Percentiles rank a stretch among this genome's conserved stretches.
Conservation (phyloP, 2,797 vertebrate genomes). For the Gastrophryne carolinensis region DNA sequence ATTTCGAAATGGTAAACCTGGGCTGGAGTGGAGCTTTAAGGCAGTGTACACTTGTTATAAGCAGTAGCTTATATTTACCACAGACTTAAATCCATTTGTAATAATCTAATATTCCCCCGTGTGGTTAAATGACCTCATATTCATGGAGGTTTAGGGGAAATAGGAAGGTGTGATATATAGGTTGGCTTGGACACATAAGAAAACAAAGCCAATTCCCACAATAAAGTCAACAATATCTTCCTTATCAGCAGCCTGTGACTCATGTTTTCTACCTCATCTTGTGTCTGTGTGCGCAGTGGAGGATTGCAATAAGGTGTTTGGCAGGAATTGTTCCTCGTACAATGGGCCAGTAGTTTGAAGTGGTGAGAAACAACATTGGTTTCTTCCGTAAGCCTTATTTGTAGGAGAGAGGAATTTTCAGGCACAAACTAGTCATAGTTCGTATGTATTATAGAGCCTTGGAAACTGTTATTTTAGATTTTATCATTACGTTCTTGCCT, state of each 20-base stretch:
- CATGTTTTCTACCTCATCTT: slow-evolving; percentile 6
- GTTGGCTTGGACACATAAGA: neutral
- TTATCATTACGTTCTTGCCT: too few species aligned
- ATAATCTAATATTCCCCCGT: too few species aligned
- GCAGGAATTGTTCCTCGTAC: slow-evolving; percentile 27
- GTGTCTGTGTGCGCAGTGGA: neutral
- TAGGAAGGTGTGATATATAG: slow-evolving; percentile 20
- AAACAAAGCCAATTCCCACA: slow-evolving; percentile 41
- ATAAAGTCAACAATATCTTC: slow-evolving; percentile 28
- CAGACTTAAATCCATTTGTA: too few species aligned
- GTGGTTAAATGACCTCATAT: neutral
- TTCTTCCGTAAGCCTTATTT: neutral
- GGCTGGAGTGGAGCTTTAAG: too few species aligned
- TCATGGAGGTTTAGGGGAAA: neutral
- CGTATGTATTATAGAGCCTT: neutral
- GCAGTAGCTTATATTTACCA: too few species aligned
- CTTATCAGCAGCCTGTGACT: slow-evolving; percentile 17
- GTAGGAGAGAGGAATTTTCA: neutral
- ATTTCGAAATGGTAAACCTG: too few species aligned
- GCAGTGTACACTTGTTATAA: too few species aligned
- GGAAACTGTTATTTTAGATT: too few species aligned
- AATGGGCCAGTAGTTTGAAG: neutral
- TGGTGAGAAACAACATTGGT: neutral
- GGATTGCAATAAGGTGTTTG: slow-evolving; percentile 14
- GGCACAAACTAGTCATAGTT: neutral